Base-by-base conservation (phyloP, 2,888 invertebrate species). In the Nomada fucata region DNA sequence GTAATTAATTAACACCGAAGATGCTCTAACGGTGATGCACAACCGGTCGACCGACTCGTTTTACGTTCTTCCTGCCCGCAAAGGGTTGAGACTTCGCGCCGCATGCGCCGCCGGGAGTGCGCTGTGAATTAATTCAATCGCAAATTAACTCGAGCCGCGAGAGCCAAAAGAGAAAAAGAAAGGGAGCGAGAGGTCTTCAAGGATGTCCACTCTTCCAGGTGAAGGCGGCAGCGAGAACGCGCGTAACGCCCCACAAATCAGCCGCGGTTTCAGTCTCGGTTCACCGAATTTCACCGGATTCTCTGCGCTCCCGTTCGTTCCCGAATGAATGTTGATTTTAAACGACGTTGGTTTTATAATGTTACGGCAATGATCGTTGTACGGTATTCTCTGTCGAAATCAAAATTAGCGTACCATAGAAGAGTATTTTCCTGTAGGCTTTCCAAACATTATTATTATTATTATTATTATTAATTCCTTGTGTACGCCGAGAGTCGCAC, bases 181-280 rank as follows among this genome's bases (percentile, higher is more conserved):
- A 71, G 74, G 70, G 75, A 65, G 76, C 69, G 83, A 80, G 86
- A 86, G 86, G 79, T 86, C 84, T 84, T 87, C 87, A 87, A 87
- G 87, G 87, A 87, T 87, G 87, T 87, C 87, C 84, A 87, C 87
- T 87, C 84, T 74, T 87, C 71, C 82, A 82, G 80, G 86, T 87
- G 87, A 87, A 86, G 87, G 87, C 80, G 87, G 75, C 65, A 87
- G 80, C 84, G 71, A 76, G 85, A 83, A 79, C 71, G 76, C 79
- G 71, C 74, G 70, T 59, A 82, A 86, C 86, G 82, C 79, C 81
- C 81, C 76, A 81, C 79, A 82, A 86, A 77, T 84, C 86, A 74
- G 76, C 69, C 72, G 77, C 77, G 75, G 83, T 89, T 89, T 84
- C 87, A 88, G 88, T 84, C 89, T 86, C 82, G 89, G 80, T 89